phyloP scores from a whole-genome alignment of 2,888 invertebrate genomes.

The Archips crataeganus region DNA sequence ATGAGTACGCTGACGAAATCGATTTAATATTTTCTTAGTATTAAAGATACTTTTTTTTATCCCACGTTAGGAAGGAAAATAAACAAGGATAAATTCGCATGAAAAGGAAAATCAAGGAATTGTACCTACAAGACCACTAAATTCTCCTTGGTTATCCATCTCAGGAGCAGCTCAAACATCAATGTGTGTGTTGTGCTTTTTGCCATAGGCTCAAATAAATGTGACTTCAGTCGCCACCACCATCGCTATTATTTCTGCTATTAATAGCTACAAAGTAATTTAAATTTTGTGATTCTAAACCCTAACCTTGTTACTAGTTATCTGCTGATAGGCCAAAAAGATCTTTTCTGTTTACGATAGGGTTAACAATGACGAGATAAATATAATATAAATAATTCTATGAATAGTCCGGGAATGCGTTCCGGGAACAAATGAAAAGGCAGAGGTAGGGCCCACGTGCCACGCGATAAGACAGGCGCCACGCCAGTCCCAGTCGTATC shows the following conservation, averaged over 20 bases:
- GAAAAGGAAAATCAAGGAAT: not conserved
- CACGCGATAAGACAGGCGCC: conserved; percentile 76
- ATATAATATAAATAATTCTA: conserved; percentile 13
- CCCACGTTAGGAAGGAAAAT: not conserved
- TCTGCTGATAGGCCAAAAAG: not conserved
- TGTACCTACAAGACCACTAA: too few relatives aligned
- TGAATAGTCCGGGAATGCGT: conserved; percentile 13
- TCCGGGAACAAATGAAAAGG: conserved; percentile 51
- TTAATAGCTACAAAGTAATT: too few relatives aligned
- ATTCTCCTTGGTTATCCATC: too few relatives aligned
- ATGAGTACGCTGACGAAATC: conserved; percentile 24
- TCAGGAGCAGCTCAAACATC: too few relatives aligned
- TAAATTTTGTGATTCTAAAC: not conserved
- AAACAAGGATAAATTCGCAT: not conserved
- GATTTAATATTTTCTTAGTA: conserved; percentile 23
- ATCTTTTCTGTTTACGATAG: not conserved
- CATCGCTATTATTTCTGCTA: too few relatives aligned
- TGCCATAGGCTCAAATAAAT: too few relatives aligned
- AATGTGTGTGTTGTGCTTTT: too few relatives aligned
- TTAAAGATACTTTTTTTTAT: conserved; percentile 1
- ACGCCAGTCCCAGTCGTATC: conserved; percentile 68
- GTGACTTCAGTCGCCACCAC: too few relatives aligned
- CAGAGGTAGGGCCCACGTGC: conserved; percentile 69
- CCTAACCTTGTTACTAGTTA: not conserved
- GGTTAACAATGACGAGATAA: conserved; percentile 18